phyloP scores from a whole-genome alignment of 2,888 invertebrate genomes.

The Drosophila melanosoma region DNA sequence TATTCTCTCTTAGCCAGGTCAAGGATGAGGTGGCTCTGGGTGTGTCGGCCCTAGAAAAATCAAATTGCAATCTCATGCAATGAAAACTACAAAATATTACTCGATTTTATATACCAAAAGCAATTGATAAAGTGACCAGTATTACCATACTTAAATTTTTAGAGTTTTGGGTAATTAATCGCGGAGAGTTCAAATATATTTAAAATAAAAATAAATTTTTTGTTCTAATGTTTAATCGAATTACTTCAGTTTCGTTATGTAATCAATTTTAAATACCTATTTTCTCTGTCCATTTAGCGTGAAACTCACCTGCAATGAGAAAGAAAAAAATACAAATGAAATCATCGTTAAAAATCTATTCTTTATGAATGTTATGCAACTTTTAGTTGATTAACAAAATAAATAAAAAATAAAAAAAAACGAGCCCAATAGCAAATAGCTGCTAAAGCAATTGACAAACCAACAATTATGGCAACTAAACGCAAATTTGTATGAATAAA shows the following conservation, averaged over 20 bases:
- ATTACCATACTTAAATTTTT: neutral
- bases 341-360: conserved; percentile 43
- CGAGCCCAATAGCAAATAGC: conserved; percentile 32
- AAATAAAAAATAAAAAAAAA: neutral
- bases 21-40: conserved; percentile 1
- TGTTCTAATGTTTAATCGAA: neutral
- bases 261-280: conserved; percentile 11
- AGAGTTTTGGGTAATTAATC: neutral
- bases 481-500: conserved; percentile 21
- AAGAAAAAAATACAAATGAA: conserved; percentile 13
- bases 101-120: neutral
- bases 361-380: conserved; percentile 23
- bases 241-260: neutral
- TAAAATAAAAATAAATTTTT: neutral
- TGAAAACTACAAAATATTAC: neutral
- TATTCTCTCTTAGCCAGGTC: conserved; percentile 16
- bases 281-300: no score
- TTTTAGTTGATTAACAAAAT: conserved; percentile 5
- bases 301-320: conserved; percentile 57
- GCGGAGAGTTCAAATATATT: neutral
- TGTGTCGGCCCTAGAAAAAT: neutral
- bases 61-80: neutral
- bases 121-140: neutral
- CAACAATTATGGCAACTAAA: conserved; percentile 17
- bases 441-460: conserved; percentile 51